These are phyloP conservation scores for Ancistrus triradiatus DNA, from an alignment of 2,113 vertebrate genomes.

Conservation along the genomic window DNA sequence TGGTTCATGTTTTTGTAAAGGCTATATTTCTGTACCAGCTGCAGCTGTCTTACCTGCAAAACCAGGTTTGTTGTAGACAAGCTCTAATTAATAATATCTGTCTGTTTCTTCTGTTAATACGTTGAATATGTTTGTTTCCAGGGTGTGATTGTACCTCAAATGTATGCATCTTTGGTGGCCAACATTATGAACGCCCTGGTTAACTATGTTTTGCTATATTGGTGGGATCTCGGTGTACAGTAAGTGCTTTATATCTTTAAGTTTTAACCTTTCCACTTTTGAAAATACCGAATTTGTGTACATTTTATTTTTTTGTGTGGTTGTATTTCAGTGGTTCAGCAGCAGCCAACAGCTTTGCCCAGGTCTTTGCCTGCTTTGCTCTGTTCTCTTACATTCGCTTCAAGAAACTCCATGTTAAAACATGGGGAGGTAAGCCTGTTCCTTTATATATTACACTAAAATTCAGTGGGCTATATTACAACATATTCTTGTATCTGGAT, in stretches of 20 bases:
- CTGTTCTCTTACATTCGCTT: conserved; percentile 76
- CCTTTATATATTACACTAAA: not conserved
- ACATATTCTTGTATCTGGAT: too few relatives aligned
- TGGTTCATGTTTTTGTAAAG: conserved; percentile 53
- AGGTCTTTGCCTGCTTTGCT: conserved; percentile 69
- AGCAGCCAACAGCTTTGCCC: conserved; percentile 76
- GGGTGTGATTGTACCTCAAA: conserved; percentile 83
- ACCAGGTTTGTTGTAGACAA: conserved; percentile 71
- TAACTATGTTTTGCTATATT: conserved; percentile 76
- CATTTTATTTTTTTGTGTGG: not conserved
- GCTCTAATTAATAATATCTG: not conserved
- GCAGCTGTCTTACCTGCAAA: conserved; percentile 81
- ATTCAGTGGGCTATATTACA: too few relatives aligned
- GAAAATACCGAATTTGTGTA: conserved; percentile 1
- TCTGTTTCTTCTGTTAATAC: not conserved
- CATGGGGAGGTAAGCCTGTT: conserved; percentile 78
- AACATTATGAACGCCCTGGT: conserved; percentile 78
- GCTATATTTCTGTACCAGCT: conserved; percentile 79
- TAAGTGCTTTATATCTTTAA: conserved; percentile 62
- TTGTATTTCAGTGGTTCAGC: conserved; percentile 76
- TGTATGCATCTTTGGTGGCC: conserved; percentile 70
- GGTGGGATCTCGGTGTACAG: conserved; percentile 81
- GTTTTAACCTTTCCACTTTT: not conserved
- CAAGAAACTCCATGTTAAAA: conserved; percentile 75
- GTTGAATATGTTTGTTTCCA: conserved; percentile 52